Evolutionary conservation across 2,888 invertebrate genomes (phyloP).

Genomic region (Sabatieria punctata): DNA sequence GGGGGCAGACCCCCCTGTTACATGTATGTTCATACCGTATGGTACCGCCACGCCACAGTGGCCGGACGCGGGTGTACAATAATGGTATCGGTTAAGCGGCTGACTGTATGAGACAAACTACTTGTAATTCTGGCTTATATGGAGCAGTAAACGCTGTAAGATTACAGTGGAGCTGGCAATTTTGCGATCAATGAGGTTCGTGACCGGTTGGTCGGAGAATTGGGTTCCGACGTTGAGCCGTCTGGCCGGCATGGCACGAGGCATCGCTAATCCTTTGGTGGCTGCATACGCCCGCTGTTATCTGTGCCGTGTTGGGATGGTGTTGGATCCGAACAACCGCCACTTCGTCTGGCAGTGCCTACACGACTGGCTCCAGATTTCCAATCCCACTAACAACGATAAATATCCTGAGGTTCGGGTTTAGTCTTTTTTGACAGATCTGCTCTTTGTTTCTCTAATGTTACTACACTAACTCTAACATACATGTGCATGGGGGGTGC

Average conservation of each 20-base stretch:
- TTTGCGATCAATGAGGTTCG: constrained; percentile 17
- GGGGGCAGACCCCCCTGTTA: too few species aligned
- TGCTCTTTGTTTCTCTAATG: too few species aligned
- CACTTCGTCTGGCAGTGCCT: constrained; percentile 19
- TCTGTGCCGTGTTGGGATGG: constrained; percentile 38
- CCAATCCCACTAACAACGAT: constrained; percentile 10
- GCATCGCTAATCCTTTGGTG: constrained; percentile 82
- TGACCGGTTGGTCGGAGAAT: constrained; percentile 11
- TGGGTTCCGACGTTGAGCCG: constrained; percentile 41
- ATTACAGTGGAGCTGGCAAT: constrained; percentile 19
- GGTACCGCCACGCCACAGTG: too few species aligned
- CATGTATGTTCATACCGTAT: too few species aligned
- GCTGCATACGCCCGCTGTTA: constrained; percentile 77
- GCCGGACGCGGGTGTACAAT: too few species aligned
- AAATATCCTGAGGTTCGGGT: too few species aligned
- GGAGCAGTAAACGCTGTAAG: neutral
- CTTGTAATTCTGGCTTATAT: constrained; percentile 12
- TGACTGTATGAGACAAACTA: too few species aligned
- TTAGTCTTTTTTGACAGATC: too few species aligned
- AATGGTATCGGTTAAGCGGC: too few species aligned
- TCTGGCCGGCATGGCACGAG: constrained; percentile 66
- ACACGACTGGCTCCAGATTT: constrained; percentile 25
- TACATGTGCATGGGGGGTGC: too few species aligned
- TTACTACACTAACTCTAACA: too few species aligned
- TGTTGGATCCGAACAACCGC: constrained; percentile 14